Percentiles rank a stretch among this genome's conserved stretches.
Conservation (phyloP, 2,888 invertebrate species). For the Scaptomyza flava region DNA sequence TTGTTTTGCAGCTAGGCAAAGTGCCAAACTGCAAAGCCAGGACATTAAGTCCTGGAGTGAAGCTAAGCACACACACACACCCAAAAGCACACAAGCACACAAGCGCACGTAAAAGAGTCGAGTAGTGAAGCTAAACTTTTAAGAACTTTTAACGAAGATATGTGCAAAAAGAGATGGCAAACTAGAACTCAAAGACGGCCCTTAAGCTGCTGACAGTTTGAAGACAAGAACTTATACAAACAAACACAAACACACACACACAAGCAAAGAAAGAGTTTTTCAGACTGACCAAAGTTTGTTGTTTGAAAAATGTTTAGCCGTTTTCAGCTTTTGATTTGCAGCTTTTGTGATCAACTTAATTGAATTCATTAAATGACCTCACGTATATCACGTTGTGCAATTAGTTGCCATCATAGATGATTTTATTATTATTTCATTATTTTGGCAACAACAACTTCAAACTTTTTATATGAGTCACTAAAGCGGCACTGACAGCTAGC, state of each 20-base stretch:
- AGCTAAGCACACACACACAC: slow-evolving; percentile 10
- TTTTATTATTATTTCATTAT: slow-evolving; percentile 16
- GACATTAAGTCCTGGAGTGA: slow-evolving; percentile 42
- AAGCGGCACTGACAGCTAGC: slow-evolving; percentile 10
- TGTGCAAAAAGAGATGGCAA: slow-evolving; percentile 34
- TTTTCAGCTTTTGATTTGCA: slow-evolving; percentile 58
- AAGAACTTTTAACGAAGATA: slow-evolving; percentile 74
- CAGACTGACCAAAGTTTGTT: slow-evolving; percentile 42
- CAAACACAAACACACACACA: not conserved
- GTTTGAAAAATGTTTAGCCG: slow-evolving; percentile 59
- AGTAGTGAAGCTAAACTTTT: slow-evolving; percentile 60
- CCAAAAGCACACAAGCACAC: slow-evolving; percentile 12
- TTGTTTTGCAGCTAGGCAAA: slow-evolving; percentile 54
- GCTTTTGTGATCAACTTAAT: slow-evolving; percentile 75
- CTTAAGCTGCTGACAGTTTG: slow-evolving; percentile 40
- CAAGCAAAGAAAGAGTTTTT: not conserved
- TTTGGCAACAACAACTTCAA: slow-evolving; percentile 16
- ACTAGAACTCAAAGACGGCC: slow-evolving; percentile 20
- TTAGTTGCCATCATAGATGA: slow-evolving; percentile 58
- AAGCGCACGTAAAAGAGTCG: not conserved
- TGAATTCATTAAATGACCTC: slow-evolving; percentile 67
- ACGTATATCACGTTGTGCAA: slow-evolving; percentile 58
- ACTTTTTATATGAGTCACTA: slow-evolving; percentile 30
- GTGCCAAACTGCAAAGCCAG: slow-evolving; percentile 55
- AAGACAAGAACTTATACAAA: slow-evolving; percentile 33